These are phyloP conservation scores for Eupithecia exiguata DNA, from an alignment of 2,888 invertebrate genomes.

Conservation along the genomic window DNA sequence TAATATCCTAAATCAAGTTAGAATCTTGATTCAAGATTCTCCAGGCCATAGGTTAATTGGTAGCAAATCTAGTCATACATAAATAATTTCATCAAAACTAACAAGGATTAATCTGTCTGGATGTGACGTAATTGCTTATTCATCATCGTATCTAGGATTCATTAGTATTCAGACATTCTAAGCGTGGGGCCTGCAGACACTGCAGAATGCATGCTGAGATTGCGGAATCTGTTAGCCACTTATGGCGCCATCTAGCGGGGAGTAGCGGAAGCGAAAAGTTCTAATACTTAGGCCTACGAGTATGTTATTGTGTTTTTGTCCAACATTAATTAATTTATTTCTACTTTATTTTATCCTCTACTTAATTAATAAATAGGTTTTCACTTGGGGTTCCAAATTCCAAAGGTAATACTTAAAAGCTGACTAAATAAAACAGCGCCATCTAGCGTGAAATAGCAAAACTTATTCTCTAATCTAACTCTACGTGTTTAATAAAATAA, in stretches of 20 bases:
- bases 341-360: no score
- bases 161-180: constrained; percentile 46
- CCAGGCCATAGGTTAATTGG: constrained; percentile 22
- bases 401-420: no score
- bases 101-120: constrained; percentile 44
- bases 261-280: constrained; percentile 45
- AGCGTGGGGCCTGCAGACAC: constrained; percentile 31
- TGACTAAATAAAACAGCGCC: neutral
- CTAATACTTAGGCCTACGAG: neutral
- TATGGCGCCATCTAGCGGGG: constrained; percentile 54
- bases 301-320: no score
- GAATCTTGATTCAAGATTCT: neutral
- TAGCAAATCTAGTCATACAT: constrained; percentile 34
- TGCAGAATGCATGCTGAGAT: constrained; percentile 36
- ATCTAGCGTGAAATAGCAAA: neutral
- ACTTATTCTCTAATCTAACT: neutral
- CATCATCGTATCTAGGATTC: constrained; percentile 42
- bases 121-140: constrained; percentile 44
- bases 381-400: no score
- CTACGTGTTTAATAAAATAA: neutral
- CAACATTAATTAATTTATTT: no score
- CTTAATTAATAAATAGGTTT: no score
- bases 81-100: constrained; percentile 44
- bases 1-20: constrained; percentile 21
- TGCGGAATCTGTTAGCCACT: constrained; percentile 28